Conservation (phyloP, 2,888 invertebrate species). For the Melanargia galathea region DNA sequence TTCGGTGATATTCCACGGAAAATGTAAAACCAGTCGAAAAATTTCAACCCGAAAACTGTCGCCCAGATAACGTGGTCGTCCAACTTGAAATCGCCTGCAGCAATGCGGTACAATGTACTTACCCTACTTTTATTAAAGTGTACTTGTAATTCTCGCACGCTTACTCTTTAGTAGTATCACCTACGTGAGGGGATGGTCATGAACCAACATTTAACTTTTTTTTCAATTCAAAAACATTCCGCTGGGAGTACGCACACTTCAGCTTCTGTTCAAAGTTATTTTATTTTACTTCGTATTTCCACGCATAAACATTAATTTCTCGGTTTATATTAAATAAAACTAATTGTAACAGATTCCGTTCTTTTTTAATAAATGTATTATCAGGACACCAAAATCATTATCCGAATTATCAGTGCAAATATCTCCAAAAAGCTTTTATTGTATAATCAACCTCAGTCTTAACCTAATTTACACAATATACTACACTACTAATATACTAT, state of each 20-base stretch:
- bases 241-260: no score
- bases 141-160: constrained; percentile 18
- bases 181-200: constrained; percentile 5
- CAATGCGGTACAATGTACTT: constrained; percentile 37
- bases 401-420: no score
- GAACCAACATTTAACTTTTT: constrained; percentile 2
- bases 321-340: no score
- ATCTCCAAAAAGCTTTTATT: no score
- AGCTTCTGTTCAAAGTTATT: neutral
- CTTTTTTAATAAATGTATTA: no score
- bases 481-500: no score
- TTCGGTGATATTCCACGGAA: constrained; percentile 4
- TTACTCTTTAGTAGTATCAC: neutral
- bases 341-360: no score
- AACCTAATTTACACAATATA: no score
- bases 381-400: no score
- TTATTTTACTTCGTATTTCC: neutral
- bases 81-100: constrained; percentile 35
- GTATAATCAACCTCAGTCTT: no score
- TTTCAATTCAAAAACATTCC: neutral
- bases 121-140: constrained; percentile 25
- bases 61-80: constrained; percentile 38
- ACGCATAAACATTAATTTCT: neutral
- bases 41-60: constrained; percentile 36
- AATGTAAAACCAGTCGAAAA: constrained; percentile 29